These are phyloP conservation scores for Heliconius erato DNA, from an alignment of 2,888 invertebrate species.

Conservation along the genomic window DNA sequence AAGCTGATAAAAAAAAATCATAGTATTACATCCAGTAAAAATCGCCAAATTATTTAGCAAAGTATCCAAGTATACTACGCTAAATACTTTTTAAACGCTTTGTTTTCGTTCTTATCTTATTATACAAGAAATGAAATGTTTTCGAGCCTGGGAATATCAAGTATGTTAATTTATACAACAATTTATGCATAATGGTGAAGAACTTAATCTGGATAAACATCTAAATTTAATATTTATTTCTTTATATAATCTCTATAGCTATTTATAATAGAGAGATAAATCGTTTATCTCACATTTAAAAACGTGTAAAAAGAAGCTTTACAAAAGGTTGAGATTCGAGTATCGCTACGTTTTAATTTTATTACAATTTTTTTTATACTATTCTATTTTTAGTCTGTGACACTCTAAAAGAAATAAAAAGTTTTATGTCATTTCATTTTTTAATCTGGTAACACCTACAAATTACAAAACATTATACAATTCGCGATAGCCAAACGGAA, in stretches of 20 bases:
- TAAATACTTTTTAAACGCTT: not conserved
- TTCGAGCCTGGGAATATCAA: not conserved
- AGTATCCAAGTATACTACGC: too few species aligned
- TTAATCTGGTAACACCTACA: not conserved
- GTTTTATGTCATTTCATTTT: too few species aligned
- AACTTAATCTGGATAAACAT: not conserved
- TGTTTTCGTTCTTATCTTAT: not conserved
- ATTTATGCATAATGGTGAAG: not conserved
- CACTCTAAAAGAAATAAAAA: too few species aligned
- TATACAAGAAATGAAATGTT: not conserved
- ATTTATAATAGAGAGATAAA: not conserved
- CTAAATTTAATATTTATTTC: not conserved
- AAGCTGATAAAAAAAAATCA: too few species aligned
- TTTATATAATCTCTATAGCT: not conserved
- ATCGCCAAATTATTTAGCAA: too few species aligned
- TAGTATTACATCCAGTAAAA: too few species aligned
- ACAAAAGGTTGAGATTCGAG: too few species aligned
- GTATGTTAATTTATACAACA: not conserved
- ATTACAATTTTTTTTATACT: too few species aligned
- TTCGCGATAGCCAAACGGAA: constrained; percentile 27
- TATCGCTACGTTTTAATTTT: too few species aligned
- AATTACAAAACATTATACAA: constrained; percentile 9
- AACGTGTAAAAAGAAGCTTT: not conserved
- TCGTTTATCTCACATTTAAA: not conserved
- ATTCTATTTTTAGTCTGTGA: too few species aligned